Evolutionary conservation across 1,140 invertebrate genomes (phyloP), one percentile per base, ranked within the genome.

Genomic region (Drosophila mauritiana): DNA sequence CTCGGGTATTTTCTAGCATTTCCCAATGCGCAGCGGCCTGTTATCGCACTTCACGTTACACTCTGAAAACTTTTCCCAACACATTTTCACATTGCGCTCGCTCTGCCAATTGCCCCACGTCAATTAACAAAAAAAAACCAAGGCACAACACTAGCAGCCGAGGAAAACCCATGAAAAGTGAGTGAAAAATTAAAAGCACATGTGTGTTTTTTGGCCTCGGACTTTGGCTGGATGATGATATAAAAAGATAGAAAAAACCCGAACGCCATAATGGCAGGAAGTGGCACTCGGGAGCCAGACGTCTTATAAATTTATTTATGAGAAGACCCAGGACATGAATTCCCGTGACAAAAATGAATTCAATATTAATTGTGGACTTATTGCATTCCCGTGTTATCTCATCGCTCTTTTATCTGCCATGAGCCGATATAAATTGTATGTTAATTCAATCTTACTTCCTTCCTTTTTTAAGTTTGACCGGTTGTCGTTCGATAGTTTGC

Each of bases 1-100:
- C 37, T 57, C 62, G 45, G 40, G 49, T 42, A 37, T 76, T 83
- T 83, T 84, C 81, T 59, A 77, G 68, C 65, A 72, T 83, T 83
- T 83, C 63, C 61, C 76, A 77, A 89, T 67, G 62, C 57, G 83
- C 83, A 72, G 46, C 73, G 46, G 68, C 56, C 73, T 89, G 84
- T 89, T 89, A 89, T 80, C 84, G 84, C 72, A 89, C 76, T 86
- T 88, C 48, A 57, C 84, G 83, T 89, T 88, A 89, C 79, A 88
- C 80, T 89, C 79, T 89, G 61, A 88, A 88, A 80, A 88, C 63
- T 89, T 80, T 88, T 83, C 67, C 75, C 59, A 78, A 70, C 40
- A 69, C 34, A 65, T 52, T 52, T 69, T 62, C 37, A 58, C 34
- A 64, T 73, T 63, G 46, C 37, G 53, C 49, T 15, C 27, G 45